Evolutionary conservation across 2,888 invertebrate genomes (phyloP).

Genomic region (Lasioglossum pauxillum): DNA sequence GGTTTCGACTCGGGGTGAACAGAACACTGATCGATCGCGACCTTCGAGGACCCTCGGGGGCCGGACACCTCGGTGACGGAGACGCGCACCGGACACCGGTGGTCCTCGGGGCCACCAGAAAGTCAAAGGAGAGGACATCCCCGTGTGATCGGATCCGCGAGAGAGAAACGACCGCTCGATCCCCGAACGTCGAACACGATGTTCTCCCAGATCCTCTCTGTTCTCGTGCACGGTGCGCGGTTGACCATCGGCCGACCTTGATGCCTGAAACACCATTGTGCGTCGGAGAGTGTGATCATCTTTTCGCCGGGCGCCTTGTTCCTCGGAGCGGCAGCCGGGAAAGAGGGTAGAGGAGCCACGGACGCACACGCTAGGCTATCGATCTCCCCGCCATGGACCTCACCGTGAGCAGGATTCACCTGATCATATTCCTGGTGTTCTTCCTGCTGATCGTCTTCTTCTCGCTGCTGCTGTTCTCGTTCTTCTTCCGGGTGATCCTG

Average conservation of each 20-base stretch:
- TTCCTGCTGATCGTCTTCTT: conserved; percentile 53
- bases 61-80: not conserved
- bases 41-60: conserved; percentile 53
- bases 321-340: not conserved
- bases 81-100: not conserved
- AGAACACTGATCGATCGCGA: conserved; percentile 66
- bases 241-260: not conserved
- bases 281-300: not conserved
- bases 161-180: too few relatives aligned
- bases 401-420: conserved; percentile 48
- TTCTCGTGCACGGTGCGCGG: conserved; percentile 3
- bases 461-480: conserved; percentile 41
- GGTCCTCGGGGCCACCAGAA: not conserved
- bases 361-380: not conserved
- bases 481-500: conserved; percentile 56
- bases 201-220: not conserved
- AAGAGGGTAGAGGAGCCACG: not conserved
- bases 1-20: conserved; percentile 11
- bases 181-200: not conserved
- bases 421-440: conserved; percentile 46
- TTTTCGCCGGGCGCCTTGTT: not conserved
- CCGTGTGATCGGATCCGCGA: not conserved
- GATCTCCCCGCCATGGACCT: conserved; percentile 10
- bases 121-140: not conserved
- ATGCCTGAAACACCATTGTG: not conserved